Conservation (phyloP, 2,797 vertebrate genomes). For the Melanotaenia nigrans region DNA sequence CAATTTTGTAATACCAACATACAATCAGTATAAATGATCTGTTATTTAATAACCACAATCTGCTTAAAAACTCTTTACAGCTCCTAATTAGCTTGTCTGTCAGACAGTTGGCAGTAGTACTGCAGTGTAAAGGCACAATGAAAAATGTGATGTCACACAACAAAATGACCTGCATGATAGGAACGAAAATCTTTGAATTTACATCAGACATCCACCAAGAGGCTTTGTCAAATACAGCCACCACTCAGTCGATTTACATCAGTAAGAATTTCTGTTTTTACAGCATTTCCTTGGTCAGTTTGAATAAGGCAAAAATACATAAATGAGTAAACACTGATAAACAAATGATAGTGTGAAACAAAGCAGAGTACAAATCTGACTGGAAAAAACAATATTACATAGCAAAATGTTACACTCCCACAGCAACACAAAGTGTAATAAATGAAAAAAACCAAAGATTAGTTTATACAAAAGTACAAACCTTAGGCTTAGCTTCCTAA, state of each 20-base stretch:
- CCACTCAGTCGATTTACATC: constrained; percentile 37
- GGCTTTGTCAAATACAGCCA: constrained; percentile 73
- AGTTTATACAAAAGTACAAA: constrained; percentile 51
- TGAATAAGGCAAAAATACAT: constrained; percentile 58
- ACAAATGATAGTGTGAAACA: constrained; percentile 70
- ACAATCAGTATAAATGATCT: constrained; percentile 53
- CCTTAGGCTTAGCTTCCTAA: constrained; percentile 44
- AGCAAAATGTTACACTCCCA: constrained; percentile 56
- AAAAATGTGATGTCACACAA: constrained; percentile 54
- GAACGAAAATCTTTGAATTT: constrained; percentile 34
- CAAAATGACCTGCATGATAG: constrained; percentile 62
- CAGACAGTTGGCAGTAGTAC: constrained; percentile 76
- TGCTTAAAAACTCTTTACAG: constrained; percentile 71
- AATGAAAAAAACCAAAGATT: constrained; percentile 36
- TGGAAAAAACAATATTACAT: constrained; percentile 37
- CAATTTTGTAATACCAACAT: constrained; percentile 23
- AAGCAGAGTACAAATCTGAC: constrained; percentile 59
- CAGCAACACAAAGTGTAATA: constrained; percentile 57
- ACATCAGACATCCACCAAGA: constrained; percentile 65
- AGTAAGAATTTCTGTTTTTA: constrained; percentile 54
- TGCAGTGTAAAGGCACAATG: constrained; percentile 80
- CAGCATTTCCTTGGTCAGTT: constrained; percentile 76
- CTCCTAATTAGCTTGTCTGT: constrained; percentile 66
- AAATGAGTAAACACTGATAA: constrained; percentile 65
- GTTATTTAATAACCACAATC: constrained; percentile 82